Base-by-base conservation (phyloP, 2,888 invertebrate species). In the Trichacis sp. region DNA sequence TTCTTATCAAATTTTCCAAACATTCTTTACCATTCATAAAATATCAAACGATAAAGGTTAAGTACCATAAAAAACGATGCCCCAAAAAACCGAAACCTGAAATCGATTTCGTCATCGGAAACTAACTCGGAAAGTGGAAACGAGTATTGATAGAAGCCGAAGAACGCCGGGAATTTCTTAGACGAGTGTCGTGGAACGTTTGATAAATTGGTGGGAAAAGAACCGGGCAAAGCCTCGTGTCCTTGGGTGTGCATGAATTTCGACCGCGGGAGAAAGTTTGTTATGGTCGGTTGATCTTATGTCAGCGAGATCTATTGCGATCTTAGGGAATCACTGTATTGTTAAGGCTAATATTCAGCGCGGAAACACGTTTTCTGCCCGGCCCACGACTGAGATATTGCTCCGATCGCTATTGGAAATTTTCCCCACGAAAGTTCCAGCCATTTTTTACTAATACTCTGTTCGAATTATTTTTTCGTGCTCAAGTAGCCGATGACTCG, bases 251-350 rank as follows among this genome's bases (percentile, higher is more conserved):
- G 55, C 38, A 64, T 61, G 33, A 51, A 60, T 68, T 68, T 57
- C 60, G 46, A 52, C 54, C 42, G 36, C 43, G 51, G 30, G 67
- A 64, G 68, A 68, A 68, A 68, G 68, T 68, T 58, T 51, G 61
- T 47, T 64, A 64, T 45, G 58, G 57, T 61, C 57, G 64, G 58
- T 24, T 38, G 62, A 62, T 50, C 64, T 68, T 68, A 68, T 65
- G 65, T 68, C 68, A 68, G 64, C 58, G 46, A 57, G 51, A 64
- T 62, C 59, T 64, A 68, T 68, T 68, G 59, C 59, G 50, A 59
- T 68, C 55, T 51, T 51, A 64, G 51, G 45, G 64, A 68, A 68
- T 58, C 57, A 48, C 58, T 58, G 67, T 53, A 68, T 58, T 61
- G 64, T 68, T 64, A 54, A 60, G 43, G 46, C 42, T 30, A 47